These are phyloP conservation scores for Invenusta paracnida DNA, from an alignment of 2,888 invertebrate species.

Conservation along the genomic window DNA sequence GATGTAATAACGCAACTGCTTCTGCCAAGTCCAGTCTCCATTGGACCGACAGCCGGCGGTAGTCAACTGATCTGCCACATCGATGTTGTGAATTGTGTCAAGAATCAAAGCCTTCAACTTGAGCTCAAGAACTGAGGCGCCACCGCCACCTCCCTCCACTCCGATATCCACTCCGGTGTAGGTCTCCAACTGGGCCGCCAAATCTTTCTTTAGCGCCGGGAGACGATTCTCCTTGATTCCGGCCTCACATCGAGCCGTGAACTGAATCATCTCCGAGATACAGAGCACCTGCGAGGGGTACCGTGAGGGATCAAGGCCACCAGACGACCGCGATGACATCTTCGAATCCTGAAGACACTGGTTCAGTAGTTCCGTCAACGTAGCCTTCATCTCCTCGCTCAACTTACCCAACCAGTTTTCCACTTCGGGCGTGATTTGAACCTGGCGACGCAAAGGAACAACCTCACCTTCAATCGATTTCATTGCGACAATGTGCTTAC, in stretches of 20 bases:
- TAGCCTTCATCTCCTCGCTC: slow-evolving; percentile 75
- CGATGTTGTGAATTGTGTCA: slow-evolving; percentile 84
- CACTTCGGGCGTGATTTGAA: slow-evolving; percentile 67
- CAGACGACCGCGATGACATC: slow-evolving; percentile 49
- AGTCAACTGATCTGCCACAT: slow-evolving; percentile 74
- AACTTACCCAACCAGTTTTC: slow-evolving; percentile 71
- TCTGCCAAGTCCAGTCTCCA: slow-evolving; percentile 87
- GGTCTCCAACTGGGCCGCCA: slow-evolving; percentile 60
- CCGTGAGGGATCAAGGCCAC: slow-evolving; percentile 65
- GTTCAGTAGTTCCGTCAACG: slow-evolving; percentile 70
- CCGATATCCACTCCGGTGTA: slow-evolving; percentile 55
- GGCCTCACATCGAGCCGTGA: slow-evolving; percentile 77
- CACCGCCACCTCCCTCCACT: slow-evolving; percentile 62
- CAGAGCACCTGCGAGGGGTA: slow-evolving; percentile 74
- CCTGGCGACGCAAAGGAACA: slow-evolving; percentile 68
- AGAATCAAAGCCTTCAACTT: slow-evolving; percentile 86
- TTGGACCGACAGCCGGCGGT: slow-evolving; percentile 66
- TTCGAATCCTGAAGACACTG: slow-evolving; percentile 64
- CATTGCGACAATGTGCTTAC: slow-evolving; percentile 68
- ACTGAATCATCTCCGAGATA: slow-evolving; percentile 76
- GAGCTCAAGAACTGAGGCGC: slow-evolving; percentile 67
- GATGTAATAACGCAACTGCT: slow-evolving; percentile 72
- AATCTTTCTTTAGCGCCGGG: slow-evolving; percentile 53
- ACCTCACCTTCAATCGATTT: slow-evolving; percentile 73
- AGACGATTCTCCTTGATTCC: slow-evolving; percentile 68